Base-by-base conservation (phyloP, 2,797 vertebrate genomes). In the Dendrocincla fuliginosa region DNA sequence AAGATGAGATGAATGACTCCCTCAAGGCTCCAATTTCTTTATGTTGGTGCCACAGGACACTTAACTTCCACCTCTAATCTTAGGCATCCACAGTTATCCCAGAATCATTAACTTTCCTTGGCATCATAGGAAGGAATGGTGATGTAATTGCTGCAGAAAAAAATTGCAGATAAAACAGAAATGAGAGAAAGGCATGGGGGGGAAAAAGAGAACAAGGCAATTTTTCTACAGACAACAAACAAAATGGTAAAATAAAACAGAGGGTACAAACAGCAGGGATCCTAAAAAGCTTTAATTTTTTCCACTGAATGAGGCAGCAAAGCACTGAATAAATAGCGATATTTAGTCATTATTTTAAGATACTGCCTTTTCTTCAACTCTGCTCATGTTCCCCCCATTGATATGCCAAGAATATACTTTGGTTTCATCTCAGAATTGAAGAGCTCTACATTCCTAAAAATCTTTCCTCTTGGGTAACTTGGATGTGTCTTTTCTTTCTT, bases 141-240 rank as follows among this genome's bases (percentile, higher is more conserved):
- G 9, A 60, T 23, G 18, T 52, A 56, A 84, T 70, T 83, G 18
- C 56, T 77, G 19, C 39, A 91, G 56, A 57, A 84, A 90, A 74
- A 41, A 55, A 46, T 5, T 5, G 5, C 28, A 70, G 20, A 16
- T 30, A 78, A 84, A 52, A 61, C 3, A 3, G 4, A 70, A 85
- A 50, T 6, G 6, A 83, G 23, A 81, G n/a, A 71, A 70, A 56
- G 15, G 5, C 10, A 11, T 5, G 27, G 8, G 20, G 20, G 0
- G 2, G 2, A 3, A 24, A 42, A 59, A 9, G 2, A 11, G 17
- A 8, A 52, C 9, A 14, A 37, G 37, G 11, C 25, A 25, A 3
- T 32, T 90, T 81, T 84, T 78, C 24, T 84, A 28, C 16, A 55
- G 19, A 42, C 16, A 69, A 24, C 30, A 41, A 87, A 50, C 5